Conservation (phyloP, 2,797 vertebrate genomes). For the Bryconaethiops microstoma region DNA sequence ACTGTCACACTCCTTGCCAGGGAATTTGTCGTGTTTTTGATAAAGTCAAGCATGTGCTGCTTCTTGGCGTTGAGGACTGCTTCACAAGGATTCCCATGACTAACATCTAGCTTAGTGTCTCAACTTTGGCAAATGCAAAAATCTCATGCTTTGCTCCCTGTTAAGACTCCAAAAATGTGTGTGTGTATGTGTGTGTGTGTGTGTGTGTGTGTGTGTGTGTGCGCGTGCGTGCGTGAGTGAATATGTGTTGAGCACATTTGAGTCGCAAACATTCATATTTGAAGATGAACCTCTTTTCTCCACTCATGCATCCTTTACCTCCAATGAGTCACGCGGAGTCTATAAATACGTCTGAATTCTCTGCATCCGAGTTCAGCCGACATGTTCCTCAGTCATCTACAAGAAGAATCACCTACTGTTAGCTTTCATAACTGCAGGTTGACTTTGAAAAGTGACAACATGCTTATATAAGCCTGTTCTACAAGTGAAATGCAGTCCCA, state of each 20-base stretch:
- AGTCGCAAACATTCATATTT: slow-evolving; percentile 26
- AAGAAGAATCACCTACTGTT: slow-evolving; percentile 17
- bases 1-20: slow-evolving; percentile 66
- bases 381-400: slow-evolving; percentile 3
- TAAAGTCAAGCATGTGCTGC: slow-evolving; percentile 64
- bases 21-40: slow-evolving; percentile 51
- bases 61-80: slow-evolving; percentile 57
- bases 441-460: slow-evolving; percentile 41
- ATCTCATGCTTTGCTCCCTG: slow-evolving; percentile 5
- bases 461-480: slow-evolving; percentile 12
- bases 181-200: neutral
- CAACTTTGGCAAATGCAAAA: slow-evolving; percentile 33
- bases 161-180: slow-evolving; percentile 28
- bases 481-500: slow-evolving; percentile 4
- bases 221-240: neutral
- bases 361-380: neutral
- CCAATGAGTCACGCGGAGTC: slow-evolving; percentile 32
- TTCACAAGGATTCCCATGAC: slow-evolving; percentile 25
- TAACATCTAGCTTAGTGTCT: slow-evolving; percentile 10
- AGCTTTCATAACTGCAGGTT: slow-evolving; percentile 54
- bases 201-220: neutral
- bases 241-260: slow-evolving; percentile 29
- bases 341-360: slow-evolving; percentile 33
- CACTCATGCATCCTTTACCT: slow-evolving; percentile 14
- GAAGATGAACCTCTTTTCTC: slow-evolving; percentile 21